phyloP scores from a whole-genome alignment of 2,888 invertebrate species.

The Venustoraphidia nigricollis region DNA sequence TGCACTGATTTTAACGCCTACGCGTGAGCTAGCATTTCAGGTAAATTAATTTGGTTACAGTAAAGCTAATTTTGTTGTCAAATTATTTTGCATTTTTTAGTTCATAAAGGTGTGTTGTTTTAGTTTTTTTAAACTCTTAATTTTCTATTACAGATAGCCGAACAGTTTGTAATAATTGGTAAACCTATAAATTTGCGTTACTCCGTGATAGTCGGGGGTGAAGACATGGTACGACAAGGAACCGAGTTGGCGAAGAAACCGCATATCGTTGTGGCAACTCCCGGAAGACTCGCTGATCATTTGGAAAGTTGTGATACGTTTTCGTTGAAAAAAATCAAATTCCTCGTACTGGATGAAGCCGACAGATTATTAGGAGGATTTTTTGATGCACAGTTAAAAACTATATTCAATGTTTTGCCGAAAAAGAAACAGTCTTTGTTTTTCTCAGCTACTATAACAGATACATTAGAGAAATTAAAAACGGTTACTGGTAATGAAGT shows the following conservation, averaged over 20 bases:
- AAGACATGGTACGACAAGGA: constrained; percentile 82
- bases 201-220: constrained; percentile 86
- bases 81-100: no score
- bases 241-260: constrained; percentile 68
- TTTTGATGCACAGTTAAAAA: constrained; percentile 68
- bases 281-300: constrained; percentile 88
- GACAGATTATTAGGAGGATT: constrained; percentile 69
- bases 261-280: constrained; percentile 92
- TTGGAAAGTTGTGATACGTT: constrained; percentile 76
- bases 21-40: constrained; percentile 81
- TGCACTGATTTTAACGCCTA: constrained; percentile 88
- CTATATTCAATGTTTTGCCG: constrained; percentile 63
- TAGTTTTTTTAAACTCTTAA: no score
- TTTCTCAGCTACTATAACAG: constrained; percentile 93
- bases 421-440: constrained; percentile 71
- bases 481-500: constrained; percentile 41
- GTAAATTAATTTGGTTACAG: constrained; percentile 28
- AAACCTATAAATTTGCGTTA: constrained; percentile 72
- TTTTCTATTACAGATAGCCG: constrained; percentile 55
- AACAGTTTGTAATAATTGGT: constrained; percentile 87
- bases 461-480: constrained; percentile 55
- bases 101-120: no score
- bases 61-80: no score
- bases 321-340: constrained; percentile 61
- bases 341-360: constrained; percentile 92